Conservation (phyloP, 2,113 vertebrate genomes). For the Psilopsiagon aurifrons region DNA sequence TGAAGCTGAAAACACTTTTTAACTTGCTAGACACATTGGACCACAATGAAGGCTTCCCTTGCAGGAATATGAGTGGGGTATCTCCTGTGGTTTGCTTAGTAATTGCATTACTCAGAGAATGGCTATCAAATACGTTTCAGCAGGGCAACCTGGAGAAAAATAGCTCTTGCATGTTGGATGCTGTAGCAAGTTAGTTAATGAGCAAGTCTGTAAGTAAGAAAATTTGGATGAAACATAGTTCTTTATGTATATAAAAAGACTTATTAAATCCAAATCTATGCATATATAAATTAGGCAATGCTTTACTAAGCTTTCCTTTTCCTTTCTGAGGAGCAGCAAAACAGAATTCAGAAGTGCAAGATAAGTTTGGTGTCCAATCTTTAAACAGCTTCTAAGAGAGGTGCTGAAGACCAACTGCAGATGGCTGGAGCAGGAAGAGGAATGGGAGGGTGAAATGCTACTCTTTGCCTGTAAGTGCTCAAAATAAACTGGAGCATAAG, state of each 20-base stretch:
- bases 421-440: neutral
- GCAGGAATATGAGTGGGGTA: rapidly evolving
- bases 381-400: neutral
- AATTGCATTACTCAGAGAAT: neutral
- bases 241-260: neutral
- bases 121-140: neutral
- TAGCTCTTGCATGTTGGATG: neutral
- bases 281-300: neutral
- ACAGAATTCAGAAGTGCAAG: neutral
- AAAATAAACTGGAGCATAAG: neutral
- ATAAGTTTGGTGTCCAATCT: neutral
- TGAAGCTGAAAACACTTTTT: neutral
- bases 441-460: neutral
- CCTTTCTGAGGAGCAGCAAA: neutral
- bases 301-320: neutral
- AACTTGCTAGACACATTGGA: neutral
- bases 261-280: neutral
- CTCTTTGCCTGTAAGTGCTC: neutral
- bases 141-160: neutral
- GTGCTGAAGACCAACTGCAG: neutral
- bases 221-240: neutral
- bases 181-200: neutral
- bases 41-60: neutral
- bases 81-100: neutral
- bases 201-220: neutral